phyloP scores from a whole-genome alignment of 2,113 vertebrate species.

The Budorcas taxicolor region DNA sequence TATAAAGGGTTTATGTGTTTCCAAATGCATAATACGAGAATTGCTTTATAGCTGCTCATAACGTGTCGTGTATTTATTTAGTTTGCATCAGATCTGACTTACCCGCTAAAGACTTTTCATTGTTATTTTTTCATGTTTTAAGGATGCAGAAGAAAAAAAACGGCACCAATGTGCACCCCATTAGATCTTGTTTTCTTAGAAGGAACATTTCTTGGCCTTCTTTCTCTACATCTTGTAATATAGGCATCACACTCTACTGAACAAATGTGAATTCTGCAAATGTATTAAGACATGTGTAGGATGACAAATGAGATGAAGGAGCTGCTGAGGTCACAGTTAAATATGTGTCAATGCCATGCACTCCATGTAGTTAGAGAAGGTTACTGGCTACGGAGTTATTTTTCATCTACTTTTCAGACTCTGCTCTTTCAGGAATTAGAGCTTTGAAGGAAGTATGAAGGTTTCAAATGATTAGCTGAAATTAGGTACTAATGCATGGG shows the following conservation, averaged over 20 bases:
- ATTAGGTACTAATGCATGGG: background rate
- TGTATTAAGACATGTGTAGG: background rate
- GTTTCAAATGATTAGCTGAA: background rate
- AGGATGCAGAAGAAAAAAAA: background rate
- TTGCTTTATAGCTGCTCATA: background rate
- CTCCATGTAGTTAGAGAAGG: background rate
- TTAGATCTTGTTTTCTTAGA: background rate
- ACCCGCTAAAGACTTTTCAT: background rate
- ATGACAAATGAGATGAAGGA: slow-evolving; percentile 35
- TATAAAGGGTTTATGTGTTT: background rate
- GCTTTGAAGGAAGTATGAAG: background rate
- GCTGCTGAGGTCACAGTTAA: background rate
- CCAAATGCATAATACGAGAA: background rate
- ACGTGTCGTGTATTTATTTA: slow-evolving; percentile 16
- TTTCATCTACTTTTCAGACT: slow-evolving; percentile 27
- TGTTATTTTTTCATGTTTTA: background rate
- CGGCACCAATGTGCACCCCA: background rate
- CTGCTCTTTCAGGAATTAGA: slow-evolving; percentile 48
- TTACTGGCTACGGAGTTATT: background rate
- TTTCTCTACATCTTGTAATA: background rate
- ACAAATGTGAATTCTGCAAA: background rate
- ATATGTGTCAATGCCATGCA: slow-evolving; percentile 14
- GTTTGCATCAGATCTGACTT: slow-evolving; percentile 60
- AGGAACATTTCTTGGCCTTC: background rate
- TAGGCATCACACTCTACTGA: background rate